Base-by-base conservation (phyloP, 2,797 vertebrate genomes). In the Sebastes melanostomus region DNA sequence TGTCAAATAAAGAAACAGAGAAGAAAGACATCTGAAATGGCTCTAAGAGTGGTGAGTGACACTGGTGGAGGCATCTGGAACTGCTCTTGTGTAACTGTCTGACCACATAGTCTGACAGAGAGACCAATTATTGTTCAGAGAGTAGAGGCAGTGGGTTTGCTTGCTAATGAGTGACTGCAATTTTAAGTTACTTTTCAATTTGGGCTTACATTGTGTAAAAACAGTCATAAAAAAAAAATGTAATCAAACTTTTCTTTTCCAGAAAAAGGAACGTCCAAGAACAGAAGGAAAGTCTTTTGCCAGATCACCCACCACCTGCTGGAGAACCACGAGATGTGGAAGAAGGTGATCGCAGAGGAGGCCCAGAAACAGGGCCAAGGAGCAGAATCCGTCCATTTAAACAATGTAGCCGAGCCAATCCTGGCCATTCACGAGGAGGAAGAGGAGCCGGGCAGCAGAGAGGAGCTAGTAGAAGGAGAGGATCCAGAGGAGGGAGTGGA, bases 291-390 rank as follows among this genome's bases (percentile, higher is more conserved):
- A 95, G 96, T 97, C 80, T 98, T 98, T 94, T 98, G 98, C 88
- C 97, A 97, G 92, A 99, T 99, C 90, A 98, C 97, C 10, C 97
- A 99, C 71, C 97, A 99, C 90, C 95, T 99, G 73, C 81, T 99
- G 80, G 97, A 99, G 92, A 99, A 99, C 94, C 98, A 99, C 69
- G 96, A 97, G 84, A 99, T 99, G 98, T 99, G 98, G 98, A 98
- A 98, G 94, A 97, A 98, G 77, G 97, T 98, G 77, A 98, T 98
- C 0, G 96, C 95, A 20, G 97, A 97, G 0, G 98, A 99, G 71
- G 71, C 77, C 5, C 91, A 87, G 78, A 96, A 96, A 86, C 94
- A 95, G 75, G 90, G 89, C 77, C 94, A 93, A 1, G 96, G 90
- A 76, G 18, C 81, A 0, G 97, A 97, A 78, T 94, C 92, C 2